Conservation (phyloP, 2,797 vertebrate genomes). For the Gymnothorax javanicus region DNA sequence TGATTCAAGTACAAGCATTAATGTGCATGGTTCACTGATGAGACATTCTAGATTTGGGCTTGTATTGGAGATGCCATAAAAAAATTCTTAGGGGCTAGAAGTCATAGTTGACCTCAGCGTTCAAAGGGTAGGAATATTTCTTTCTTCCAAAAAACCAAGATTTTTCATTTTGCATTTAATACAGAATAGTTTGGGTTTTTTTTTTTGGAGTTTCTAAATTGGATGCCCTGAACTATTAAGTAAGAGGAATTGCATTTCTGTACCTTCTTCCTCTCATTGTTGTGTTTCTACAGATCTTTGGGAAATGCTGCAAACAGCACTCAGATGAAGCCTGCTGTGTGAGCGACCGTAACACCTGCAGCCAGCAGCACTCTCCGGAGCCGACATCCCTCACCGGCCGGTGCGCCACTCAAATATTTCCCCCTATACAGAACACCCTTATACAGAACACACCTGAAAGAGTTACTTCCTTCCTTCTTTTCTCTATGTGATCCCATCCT, state of each 20-base stretch:
- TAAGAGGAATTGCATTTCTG: conserved; percentile 5
- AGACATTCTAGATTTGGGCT: no score
- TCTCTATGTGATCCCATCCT: conserved; percentile 69
- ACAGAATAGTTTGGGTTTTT: no score
- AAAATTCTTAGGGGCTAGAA: no score
- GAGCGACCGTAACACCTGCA: conserved; percentile 72
- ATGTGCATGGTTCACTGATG: no score
- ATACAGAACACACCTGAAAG: conserved; percentile 64
- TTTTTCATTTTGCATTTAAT: no score
- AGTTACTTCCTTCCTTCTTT: conserved; percentile 71
- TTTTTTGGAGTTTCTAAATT: no score
- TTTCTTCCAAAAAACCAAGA: no score
- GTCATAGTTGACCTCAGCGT: no score
- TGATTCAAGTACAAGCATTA: no score
- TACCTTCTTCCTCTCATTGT: conserved; percentile 42
- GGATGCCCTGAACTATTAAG: no score
- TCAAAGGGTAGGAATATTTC: no score
- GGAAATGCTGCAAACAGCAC: conserved; percentile 77
- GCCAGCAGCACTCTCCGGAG: conserved; percentile 72
- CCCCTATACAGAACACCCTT: conserved; percentile 73
- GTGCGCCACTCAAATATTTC: conserved; percentile 71
- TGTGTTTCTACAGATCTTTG: conserved; percentile 76
- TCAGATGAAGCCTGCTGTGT: conserved; percentile 80
- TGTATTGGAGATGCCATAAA: no score
- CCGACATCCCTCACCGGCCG: conserved; percentile 66